Percentiles rank a stretch among this genome's conserved stretches.
Evolutionary conservation across 2,113 vertebrate species (phyloP).

Genomic region (Phyllostomus discolor): DNA sequence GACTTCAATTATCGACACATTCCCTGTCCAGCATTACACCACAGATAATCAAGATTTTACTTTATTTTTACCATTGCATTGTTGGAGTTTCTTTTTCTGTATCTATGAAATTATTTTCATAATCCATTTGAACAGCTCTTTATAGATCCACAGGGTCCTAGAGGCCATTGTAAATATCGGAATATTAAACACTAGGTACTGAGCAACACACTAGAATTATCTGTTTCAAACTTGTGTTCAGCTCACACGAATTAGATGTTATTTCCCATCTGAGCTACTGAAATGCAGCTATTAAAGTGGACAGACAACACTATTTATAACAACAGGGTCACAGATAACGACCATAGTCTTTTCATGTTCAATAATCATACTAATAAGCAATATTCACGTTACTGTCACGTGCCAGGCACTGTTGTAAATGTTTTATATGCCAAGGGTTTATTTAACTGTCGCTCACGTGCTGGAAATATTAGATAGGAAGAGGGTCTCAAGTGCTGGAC

Average conservation of each 20-base stretch:
- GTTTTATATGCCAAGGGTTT: background rate
- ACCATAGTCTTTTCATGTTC: background rate
- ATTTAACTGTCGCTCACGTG: background rate
- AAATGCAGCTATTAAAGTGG: background rate
- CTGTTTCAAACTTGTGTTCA: background rate
- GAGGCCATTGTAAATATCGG: background rate
- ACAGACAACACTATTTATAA: background rate
- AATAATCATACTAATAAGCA: background rate
- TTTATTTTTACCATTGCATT: background rate
- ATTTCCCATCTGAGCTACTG: background rate
- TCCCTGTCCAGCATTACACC: background rate
- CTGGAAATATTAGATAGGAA: background rate
- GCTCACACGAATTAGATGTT: background rate
- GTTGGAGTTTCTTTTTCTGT: background rate
- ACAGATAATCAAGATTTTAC: background rate
- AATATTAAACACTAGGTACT: background rate
- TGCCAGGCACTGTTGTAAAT: background rate
- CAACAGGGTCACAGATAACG: background rate
- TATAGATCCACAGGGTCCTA: background rate
- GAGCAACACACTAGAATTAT: background rate
- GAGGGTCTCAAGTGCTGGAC: background rate
- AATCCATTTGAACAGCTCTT: background rate
- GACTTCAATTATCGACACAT: conserved; percentile 22
- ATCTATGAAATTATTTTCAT: conserved; percentile 19
- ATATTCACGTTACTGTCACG: background rate